Evolutionary conservation across 1,140 invertebrate species (phyloP), one percentile per base, ranked within the genome.

Genomic region (Drosophila sturtevanti): DNA sequence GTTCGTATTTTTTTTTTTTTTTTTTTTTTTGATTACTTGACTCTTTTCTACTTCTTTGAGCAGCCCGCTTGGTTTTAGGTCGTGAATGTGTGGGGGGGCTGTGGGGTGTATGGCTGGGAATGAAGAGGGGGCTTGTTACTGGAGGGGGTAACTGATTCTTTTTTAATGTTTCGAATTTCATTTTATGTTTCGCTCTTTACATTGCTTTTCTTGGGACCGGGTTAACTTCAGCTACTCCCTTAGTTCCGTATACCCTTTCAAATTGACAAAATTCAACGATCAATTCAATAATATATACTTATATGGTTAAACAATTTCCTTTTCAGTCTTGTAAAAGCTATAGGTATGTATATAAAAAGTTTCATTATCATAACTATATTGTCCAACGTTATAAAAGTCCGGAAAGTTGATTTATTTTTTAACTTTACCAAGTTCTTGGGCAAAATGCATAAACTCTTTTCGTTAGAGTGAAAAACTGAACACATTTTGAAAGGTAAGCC

Each of bases 151-250:
- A 48, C 41, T 48, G 41, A 48, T 61, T 60, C 58, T 66, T 61
- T 65, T 63, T 72, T 66, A 63, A 64, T 76, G 73, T 58, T 65
- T 86, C 63, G 37, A 75, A 66, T 76, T 86, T 72, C 51, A 73
- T 68, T 41, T 68, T 79, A 62, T 73, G 60, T 77, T 65, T 59
- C 61, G 54, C 76, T 71, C 51, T 61, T 81, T 78, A 62, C 63
- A 60, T 77, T 60, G 38, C 21, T 73, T 76, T 84, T 79, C 73
- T 75, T 61, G 61, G 56, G 14, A 18, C 16, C 41, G 16, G 14
- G 1, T 10, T 4, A 38, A 38, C 37, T n/a, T 4, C 4, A 14
- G 12, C 12, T 38, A 0, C 4, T 38, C n/a, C 37, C 2, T 31
- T 18, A 18, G 16, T 44, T 44, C 9, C 18, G 9, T 11, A 48